Conservation (phyloP, 2,113 vertebrate genomes). For the Planiliza haematocheilus region DNA sequence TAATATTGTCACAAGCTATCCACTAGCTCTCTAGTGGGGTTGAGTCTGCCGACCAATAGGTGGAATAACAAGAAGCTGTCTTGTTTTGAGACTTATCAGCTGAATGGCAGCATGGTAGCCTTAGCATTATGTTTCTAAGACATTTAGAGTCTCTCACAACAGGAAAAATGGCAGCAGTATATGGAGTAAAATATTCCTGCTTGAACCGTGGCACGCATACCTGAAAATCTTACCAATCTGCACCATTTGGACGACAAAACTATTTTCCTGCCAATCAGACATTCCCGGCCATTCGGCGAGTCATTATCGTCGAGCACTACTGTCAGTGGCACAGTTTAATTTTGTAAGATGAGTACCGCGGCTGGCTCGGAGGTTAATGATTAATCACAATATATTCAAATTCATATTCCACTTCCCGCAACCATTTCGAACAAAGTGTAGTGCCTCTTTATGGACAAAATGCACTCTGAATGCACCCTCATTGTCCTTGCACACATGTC, state of each 20-base stretch:
- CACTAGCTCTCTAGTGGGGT: too few relatives aligned
- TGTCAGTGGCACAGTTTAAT: constrained; percentile 44
- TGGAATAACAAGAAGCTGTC: too few relatives aligned
- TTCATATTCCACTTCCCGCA: constrained; percentile 37
- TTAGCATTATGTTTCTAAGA: too few relatives aligned
- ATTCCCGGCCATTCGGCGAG: constrained; percentile 28
- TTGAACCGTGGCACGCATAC: background rate
- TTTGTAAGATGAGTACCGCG: constrained; percentile 31
- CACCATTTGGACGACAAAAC: constrained; percentile 7
- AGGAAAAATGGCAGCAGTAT: too few relatives aligned
- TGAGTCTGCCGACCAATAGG: too few relatives aligned
- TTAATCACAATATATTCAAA: constrained; percentile 40
- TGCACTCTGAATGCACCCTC: constrained; percentile 22
- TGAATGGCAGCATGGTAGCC: too few relatives aligned
- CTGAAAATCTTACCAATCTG: background rate
- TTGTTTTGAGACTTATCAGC: too few relatives aligned
- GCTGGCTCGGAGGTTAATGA: constrained; percentile 44
- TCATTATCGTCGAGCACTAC: constrained; percentile 11
- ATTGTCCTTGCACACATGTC: constrained; percentile 44
- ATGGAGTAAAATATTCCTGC: too few relatives aligned
- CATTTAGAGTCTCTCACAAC: too few relatives aligned
- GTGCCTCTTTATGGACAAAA: constrained; percentile 39
- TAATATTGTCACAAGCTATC: too few relatives aligned
- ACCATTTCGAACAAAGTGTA: constrained; percentile 18
- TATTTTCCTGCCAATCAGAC: constrained; percentile 16